Evolutionary conservation across 2,797 vertebrate genomes (phyloP).

Genomic region (Rhyacichthys aspro): DNA sequence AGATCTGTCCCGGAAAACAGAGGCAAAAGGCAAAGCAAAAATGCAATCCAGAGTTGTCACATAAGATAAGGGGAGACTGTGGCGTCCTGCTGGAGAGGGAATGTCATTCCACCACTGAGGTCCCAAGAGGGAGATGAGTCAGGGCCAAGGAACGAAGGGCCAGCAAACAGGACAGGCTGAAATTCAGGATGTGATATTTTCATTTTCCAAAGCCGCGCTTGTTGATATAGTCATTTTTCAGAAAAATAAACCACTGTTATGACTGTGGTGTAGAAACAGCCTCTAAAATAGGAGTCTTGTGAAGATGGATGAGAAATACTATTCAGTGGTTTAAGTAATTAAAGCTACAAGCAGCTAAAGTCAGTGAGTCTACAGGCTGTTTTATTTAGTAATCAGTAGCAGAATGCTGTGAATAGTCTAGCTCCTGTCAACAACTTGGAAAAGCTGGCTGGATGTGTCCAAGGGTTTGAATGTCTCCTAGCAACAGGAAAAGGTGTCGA

Average conservation of each 20-base stretch:
- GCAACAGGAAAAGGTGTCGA: conserved; percentile 67
- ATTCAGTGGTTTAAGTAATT: conserved; percentile 10
- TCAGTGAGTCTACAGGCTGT: conserved; percentile 13
- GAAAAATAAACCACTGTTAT: conserved; percentile 7
- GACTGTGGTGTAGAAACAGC: not conserved
- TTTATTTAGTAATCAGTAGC: conserved; percentile 42
- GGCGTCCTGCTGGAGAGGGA: conserved; percentile 42
- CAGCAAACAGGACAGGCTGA: conserved; percentile 19
- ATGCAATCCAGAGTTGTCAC: conserved; percentile 42
- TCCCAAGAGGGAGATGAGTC: conserved; percentile 57
- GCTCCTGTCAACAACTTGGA: conserved; percentile 58
- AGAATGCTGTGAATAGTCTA: conserved; percentile 32
- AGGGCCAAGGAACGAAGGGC: conserved; percentile 37
- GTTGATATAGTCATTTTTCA: conserved; percentile 6
- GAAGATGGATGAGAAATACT: conserved; percentile 8
- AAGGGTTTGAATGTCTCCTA: conserved; percentile 68
- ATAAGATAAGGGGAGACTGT: conserved; percentile 50
- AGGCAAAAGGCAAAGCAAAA: conserved; percentile 7
- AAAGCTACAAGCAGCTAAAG: conserved; percentile 3
- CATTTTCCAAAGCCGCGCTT: conserved; percentile 25
- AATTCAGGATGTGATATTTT: conserved; percentile 44
- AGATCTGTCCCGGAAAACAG: conserved; percentile 3
- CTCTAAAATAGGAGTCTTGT: not conserved
- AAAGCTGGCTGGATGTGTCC: conserved; percentile 72
- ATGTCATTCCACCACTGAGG: conserved; percentile 49